phyloP scores from a whole-genome alignment of 1,140 invertebrate genomes.

The Hycleus phaleratus region DNA sequence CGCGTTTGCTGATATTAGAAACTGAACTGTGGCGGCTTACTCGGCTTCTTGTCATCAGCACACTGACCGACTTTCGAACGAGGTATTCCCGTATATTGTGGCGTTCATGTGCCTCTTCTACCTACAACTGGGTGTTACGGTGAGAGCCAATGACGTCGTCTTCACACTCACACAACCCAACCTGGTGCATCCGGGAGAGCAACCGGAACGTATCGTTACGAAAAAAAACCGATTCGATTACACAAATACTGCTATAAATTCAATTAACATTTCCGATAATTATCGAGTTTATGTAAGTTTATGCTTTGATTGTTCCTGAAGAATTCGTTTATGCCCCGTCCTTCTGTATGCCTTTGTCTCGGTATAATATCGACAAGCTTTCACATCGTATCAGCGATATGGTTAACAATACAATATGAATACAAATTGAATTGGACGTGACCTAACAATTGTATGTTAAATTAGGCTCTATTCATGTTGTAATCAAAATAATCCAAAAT shows the following conservation, averaged over 20 bases:
- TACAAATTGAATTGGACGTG: slow-evolving; percentile 4
- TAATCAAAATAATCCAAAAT: slow-evolving; percentile 1
- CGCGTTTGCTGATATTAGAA: too few species aligned
- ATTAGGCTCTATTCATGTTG: slow-evolving; percentile 1
- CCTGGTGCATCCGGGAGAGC: slow-evolving; percentile 26
- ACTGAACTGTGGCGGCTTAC: slow-evolving; percentile 1
- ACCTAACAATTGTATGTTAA: slow-evolving; percentile 10
- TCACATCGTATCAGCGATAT: slow-evolving; percentile 6
- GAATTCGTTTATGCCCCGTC: too few species aligned
- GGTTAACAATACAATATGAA: slow-evolving; percentile 2
- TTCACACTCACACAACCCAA: slow-evolving; percentile 21
- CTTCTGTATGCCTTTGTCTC: too few species aligned
- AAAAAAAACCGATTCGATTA: too few species aligned
- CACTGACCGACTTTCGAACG: slow-evolving; percentile 37
- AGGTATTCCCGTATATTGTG: slow-evolving; percentile 27
- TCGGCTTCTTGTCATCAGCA: slow-evolving; percentile 15
- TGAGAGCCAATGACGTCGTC: slow-evolving; percentile 37
- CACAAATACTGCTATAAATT: too few species aligned
- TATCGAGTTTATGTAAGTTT: too few species aligned
- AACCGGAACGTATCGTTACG: too few species aligned
- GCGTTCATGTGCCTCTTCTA: too few species aligned
- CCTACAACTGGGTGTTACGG: slow-evolving; percentile 5
- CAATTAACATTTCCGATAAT: too few species aligned
- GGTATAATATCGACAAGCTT: neutral
- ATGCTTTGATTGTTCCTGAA: too few species aligned